Evolutionary conservation across 2,797 vertebrate genomes (phyloP).

Genomic region (Xerus rutilus): DNA sequence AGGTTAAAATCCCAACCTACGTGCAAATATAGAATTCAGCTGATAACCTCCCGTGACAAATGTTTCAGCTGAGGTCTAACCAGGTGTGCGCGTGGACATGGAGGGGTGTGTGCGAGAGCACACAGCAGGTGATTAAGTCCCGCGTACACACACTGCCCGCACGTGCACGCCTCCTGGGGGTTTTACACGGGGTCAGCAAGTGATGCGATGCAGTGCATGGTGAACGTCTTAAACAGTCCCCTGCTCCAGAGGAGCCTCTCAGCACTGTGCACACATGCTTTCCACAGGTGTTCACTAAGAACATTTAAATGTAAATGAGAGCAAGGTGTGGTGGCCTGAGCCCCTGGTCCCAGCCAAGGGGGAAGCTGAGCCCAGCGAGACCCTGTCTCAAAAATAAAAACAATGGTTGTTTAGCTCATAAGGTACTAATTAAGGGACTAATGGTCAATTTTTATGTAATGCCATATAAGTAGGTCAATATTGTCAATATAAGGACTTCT

Average conservation of each 20-base stretch:
- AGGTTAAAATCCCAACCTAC: conserved; percentile 33
- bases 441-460: neutral
- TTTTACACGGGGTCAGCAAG: neutral
- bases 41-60: neutral
- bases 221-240: neutral
- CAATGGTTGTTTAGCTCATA: neutral
- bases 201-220: neutral
- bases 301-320: neutral
- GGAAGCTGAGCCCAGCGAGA: neutral
- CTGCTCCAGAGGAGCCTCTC: neutral
- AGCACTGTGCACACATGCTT: neutral
- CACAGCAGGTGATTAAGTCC: too few species aligned
- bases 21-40: neutral
- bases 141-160: too few species aligned
- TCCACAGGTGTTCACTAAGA: neutral
- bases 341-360: neutral
- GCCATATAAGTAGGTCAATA: neutral
- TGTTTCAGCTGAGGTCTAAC: neutral
- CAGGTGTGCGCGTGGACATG: rapidly evolving
- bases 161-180: too few species aligned
- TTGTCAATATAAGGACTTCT: neutral
- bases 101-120: neutral
- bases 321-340: too few species aligned
- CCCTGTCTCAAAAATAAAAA: neutral
- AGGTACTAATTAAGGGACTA: neutral